A percentile compares a stretch with the other conserved stretches of the same genome.
These are phyloP conservation scores for Gortyna flavago DNA, from an alignment of 2,888 invertebrate genomes.

Conservation along the genomic window DNA sequence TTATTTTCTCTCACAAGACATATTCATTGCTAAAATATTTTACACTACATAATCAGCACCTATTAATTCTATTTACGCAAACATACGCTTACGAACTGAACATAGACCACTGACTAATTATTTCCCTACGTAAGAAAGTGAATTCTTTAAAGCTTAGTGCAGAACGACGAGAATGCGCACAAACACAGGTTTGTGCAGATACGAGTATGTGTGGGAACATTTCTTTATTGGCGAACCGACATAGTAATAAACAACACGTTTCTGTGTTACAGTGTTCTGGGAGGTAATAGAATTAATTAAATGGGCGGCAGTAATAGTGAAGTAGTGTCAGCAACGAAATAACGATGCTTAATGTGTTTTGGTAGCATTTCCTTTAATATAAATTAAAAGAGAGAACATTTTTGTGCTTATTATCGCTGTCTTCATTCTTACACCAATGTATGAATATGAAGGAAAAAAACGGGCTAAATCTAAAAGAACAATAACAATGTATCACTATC, in stretches of 20 bases:
- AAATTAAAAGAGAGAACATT: too few relatives aligned
- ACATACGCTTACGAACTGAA: slow-evolving; percentile 39
- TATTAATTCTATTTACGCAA: slow-evolving; percentile 65
- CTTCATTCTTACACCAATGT: background rate
- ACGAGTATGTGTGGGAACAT: slow-evolving; percentile 40
- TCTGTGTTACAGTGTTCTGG: background rate
- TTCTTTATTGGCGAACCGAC: slow-evolving; percentile 22
- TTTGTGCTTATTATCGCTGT: background rate
- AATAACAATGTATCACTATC: background rate
- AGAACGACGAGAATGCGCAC: slow-evolving; percentile 33
- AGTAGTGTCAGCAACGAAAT: background rate
- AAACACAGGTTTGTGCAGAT: slow-evolving; percentile 18
- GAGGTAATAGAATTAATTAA: slow-evolving; percentile 2
- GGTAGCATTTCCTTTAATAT: background rate
- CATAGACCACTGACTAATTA: slow-evolving; percentile 73
- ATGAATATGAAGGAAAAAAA: background rate
- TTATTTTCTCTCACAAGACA: slow-evolving; percentile 34
- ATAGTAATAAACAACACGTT: background rate
- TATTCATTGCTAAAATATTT: slow-evolving; percentile 43
- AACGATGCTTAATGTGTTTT: background rate
- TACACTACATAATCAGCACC: slow-evolving; percentile 41
- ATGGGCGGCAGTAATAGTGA: background rate
- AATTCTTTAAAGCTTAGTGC: slow-evolving; percentile 61
- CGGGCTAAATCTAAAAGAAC: background rate
- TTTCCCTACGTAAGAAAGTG: slow-evolving; percentile 77